Evolutionary conservation across 2,888 invertebrate genomes (phyloP).

Genomic region (Dromius quadrimaculatus): DNA sequence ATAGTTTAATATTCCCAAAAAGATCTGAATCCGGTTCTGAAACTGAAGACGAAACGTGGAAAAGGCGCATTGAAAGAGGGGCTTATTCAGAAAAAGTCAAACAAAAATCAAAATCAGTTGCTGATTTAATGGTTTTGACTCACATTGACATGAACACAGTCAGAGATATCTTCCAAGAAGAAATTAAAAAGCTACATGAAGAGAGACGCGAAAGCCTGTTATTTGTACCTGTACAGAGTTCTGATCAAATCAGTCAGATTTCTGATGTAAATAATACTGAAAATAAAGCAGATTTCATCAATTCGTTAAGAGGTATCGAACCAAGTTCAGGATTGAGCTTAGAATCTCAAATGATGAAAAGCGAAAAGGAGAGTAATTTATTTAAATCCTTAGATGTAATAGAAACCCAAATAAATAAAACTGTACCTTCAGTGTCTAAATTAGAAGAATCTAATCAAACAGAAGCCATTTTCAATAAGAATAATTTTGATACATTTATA

Average conservation of each 20-base stretch:
- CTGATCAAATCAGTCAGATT: too few species aligned
- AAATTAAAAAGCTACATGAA: conserved; percentile 68
- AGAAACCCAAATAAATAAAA: not conserved
- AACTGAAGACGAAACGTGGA: conserved; percentile 75
- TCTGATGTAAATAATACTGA: too few species aligned
- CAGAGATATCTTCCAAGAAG: conserved; percentile 70
- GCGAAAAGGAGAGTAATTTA: not conserved
- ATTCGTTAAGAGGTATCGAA: not conserved
- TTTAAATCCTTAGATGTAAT: not conserved
- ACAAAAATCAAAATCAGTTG: conserved; percentile 76
- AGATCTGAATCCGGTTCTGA: conserved; percentile 70
- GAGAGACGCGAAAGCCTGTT: conserved; percentile 65
- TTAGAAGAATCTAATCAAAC: conserved; percentile 12
- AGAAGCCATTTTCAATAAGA: not conserved
- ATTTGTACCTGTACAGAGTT: conserved; percentile 64
- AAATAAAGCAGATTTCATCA: not conserved
- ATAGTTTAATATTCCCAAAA: conserved; percentile 59
- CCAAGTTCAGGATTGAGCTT: not conserved
- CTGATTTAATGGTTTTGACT: conserved; percentile 76
- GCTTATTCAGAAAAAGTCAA: conserved; percentile 74
- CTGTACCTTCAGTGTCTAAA: conserved; percentile 22
- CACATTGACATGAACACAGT: conserved; percentile 73
- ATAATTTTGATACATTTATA: conserved; percentile 33
- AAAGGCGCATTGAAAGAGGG: conserved; percentile 71
- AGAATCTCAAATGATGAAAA: conserved; percentile 4